Base-by-base conservation (phyloP, 2,888 invertebrate species). In the Lysandra coridon region DNA sequence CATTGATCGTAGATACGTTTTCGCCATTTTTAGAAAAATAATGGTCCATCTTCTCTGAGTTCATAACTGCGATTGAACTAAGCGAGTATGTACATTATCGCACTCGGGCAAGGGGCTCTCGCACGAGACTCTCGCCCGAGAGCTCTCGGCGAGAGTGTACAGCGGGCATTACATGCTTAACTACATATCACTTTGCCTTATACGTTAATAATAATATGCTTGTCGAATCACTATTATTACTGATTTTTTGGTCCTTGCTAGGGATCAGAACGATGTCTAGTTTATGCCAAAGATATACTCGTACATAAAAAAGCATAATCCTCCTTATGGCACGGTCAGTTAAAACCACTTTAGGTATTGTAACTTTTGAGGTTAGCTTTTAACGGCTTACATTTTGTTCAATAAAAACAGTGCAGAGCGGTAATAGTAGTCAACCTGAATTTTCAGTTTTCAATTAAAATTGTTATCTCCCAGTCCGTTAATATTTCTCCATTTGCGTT, bases 401-500 rank as follows among this genome's bases (percentile, higher is more conserved):
- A 30, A 64, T 64, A 64, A 64, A 69, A 33, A 69, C 57, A 17
- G 40, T 40, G 4, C 57, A 17, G 17, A 33, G 30, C 12, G 69
- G 17, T 33, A 69, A 17, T 33, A 69, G 64, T 69, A 69, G 64
- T 69, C 33, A 14, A 69, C 69, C 33, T 33, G 69, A 69, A 69
- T 69, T 69, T 69, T 33, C 33, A 69, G 69, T 69, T 69, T 69
- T 69, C 33, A 69, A 69, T 69, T 69, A 69, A 69, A 69, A 69
- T 14, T 69, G 10, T 69, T 69, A 69, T 69, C 69, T 33, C 69
- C 33, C 33, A 33, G 62, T 33, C 69, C 69, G 33, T 69, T 69
- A 69, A 69, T 69, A 69, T 69, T 69, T 69, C 69, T 69, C 69
- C 69, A 37, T 69, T 69, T 69, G 69, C 69, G 69, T 69, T 69